Base-by-base conservation (phyloP, 2,797 vertebrate species). In the Poeciliopsis presidionis region DNA sequence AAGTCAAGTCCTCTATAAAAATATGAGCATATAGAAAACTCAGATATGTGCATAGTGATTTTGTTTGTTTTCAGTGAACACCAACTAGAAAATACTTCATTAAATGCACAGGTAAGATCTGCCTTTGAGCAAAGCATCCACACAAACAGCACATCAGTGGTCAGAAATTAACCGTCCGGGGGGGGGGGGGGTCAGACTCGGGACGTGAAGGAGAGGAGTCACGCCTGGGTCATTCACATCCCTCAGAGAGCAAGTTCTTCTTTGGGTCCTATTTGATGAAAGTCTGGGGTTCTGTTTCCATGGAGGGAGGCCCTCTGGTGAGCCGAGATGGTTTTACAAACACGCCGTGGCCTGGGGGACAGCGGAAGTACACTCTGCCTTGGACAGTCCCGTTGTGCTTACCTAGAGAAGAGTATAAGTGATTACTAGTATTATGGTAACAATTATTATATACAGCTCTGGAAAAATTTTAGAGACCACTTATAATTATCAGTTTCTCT, bases 321-420 rank as follows among this genome's bases (percentile, higher is more conserved):
- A 97, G 96, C 80, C 94, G 94, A 55, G 95, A 94, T 0, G 97
- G 97, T 80, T 96, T 96, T 80, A 96, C 96, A 4, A 97, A 97
- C 85, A 97, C 88, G 0, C 97, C 96, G 0, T 96, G 96, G 55
- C 91, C 95, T 0, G 95, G 95, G 22, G 95, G 95, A 84, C 95
- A 96, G 84, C 95, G 96, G 94, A 97, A 96, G 77, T 97, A 97
- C 80, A 96, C 95, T 89, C 95, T 94, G 63, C 96, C 97, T 93
- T 96, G 96, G 83, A 99, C 97, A 30, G 96, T 95, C 82, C 95
- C 95, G 6, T 96, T 93, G 51, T 96, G 97, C 88, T 97, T 96
- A 87, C 98, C 95, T 95, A 61, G 0, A 25, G 33, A 30, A 81
- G 46, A 75, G 69, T 12, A 81, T 7, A 39, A 83, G 7, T 14